A percentile compares a stretch with the other conserved stretches of the same genome.
These are phyloP conservation scores for Xerus rutilus DNA, from an alignment of 2,797 vertebrate genomes.

Conservation along the genomic window DNA sequence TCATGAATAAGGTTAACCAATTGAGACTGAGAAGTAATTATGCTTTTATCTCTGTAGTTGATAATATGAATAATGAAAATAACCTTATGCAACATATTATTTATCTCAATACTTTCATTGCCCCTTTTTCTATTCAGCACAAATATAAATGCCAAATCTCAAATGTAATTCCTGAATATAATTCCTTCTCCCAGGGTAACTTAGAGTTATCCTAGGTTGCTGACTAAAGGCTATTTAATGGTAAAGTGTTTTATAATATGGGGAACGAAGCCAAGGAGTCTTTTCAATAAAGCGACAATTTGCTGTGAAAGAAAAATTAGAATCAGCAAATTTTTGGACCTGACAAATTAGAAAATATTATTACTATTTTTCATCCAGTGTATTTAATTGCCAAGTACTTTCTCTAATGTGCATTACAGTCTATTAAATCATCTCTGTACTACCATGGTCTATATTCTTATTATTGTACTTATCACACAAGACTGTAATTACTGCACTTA, in stretches of 20 bases:
- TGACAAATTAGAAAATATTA: constrained; percentile 73
- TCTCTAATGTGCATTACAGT: constrained; percentile 28
- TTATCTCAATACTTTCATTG: constrained; percentile 21
- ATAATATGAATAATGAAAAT: constrained; percentile 38
- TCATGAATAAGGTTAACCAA: neutral
- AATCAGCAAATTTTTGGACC: constrained; percentile 67
- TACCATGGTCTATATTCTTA: neutral
- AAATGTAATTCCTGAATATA: constrained; percentile 60
- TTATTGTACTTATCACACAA: constrained; percentile 21
- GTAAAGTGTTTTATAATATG: constrained; percentile 62
- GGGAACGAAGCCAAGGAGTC: constrained; percentile 33
- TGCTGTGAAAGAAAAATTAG: constrained; percentile 63
- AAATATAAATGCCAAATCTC: constrained; percentile 35
- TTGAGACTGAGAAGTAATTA: constrained; percentile 4
- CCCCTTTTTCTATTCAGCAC: neutral
- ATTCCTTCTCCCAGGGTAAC: constrained; percentile 39
- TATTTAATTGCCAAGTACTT: constrained; percentile 56
- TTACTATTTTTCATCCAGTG: constrained; percentile 59
- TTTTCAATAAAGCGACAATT: constrained; percentile 64
- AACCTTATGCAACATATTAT: neutral
- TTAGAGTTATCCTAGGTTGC: constrained; percentile 25
- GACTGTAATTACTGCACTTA: constrained; percentile 53
- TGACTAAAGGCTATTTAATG: constrained; percentile 69
- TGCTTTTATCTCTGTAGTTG: neutral
- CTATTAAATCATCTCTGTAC: constrained; percentile 64